These are phyloP conservation scores for Coecobrya sp. DNA, from an alignment of 2,888 invertebrate genomes.

Conservation along the genomic window DNA sequence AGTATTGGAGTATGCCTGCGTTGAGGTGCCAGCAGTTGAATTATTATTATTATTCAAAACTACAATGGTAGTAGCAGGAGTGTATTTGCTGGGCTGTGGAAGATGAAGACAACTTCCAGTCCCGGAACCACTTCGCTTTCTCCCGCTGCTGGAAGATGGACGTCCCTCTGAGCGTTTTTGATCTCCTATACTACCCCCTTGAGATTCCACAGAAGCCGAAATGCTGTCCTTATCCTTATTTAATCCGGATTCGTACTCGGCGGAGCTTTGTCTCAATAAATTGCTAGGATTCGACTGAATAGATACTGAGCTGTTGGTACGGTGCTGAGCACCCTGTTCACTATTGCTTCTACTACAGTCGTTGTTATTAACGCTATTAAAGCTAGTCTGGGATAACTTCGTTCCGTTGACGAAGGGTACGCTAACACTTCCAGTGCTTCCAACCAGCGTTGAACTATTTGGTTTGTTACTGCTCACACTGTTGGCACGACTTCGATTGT, in stretches of 20 bases:
- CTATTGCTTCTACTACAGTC: constrained; percentile 64
- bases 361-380: constrained; percentile 70
- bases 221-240: constrained; percentile 45
- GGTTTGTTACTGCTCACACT: constrained; percentile 81
- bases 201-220: constrained; percentile 73
- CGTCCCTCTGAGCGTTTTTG: constrained; percentile 46
- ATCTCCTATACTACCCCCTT: constrained; percentile 43
- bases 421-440: constrained; percentile 75
- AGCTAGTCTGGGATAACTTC: constrained; percentile 57
- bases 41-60: constrained; percentile 80
- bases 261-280: constrained; percentile 60
- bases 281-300: constrained; percentile 72
- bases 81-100: constrained; percentile 63
- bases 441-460: constrained; percentile 78
- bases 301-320: constrained; percentile 61
- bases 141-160: constrained; percentile 64
- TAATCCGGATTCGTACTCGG: constrained; percentile 67
- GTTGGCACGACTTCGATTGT: constrained; percentile 80
- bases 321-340: constrained; percentile 61
- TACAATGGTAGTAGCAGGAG: constrained; percentile 72
- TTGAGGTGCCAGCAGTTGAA: constrained; percentile 74
- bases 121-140: constrained; percentile 50
- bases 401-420: constrained; percentile 67
- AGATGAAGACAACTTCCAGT: constrained; percentile 57
- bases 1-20: constrained; percentile 82